These are phyloP conservation scores for Clarias laeviceps DNA, from an alignment of 2,797 vertebrate species.

Conservation along the genomic window DNA sequence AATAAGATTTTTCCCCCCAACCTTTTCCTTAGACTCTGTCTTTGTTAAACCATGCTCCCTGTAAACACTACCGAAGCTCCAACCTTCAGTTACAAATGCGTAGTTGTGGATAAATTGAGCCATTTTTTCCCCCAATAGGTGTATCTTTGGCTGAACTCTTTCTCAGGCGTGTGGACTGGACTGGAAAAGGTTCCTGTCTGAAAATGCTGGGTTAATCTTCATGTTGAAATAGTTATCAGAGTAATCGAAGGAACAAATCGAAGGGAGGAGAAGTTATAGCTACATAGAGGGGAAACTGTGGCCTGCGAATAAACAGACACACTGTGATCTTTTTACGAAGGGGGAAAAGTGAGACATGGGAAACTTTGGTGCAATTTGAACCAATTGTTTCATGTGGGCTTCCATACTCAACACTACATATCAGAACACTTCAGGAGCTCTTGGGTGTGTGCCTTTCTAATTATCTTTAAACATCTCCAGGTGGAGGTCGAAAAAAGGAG, in stretches of 20 bases:
- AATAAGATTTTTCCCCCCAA: not conserved
- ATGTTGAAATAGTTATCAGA: constrained; percentile 66
- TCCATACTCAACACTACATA: constrained; percentile 52
- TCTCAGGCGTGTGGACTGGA: constrained; percentile 5
- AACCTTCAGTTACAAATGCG: not conserved
- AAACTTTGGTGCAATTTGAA: constrained; percentile 56
- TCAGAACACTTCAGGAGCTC: constrained; percentile 49
- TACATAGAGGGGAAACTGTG: constrained; percentile 59
- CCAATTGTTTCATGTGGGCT: constrained; percentile 71
- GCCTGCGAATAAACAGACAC: constrained; percentile 61
- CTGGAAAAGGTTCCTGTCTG: constrained; percentile 26
- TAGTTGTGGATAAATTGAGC: constrained; percentile 4
- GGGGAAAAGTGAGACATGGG: constrained; percentile 60
- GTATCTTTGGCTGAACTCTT: constrained; percentile 24
- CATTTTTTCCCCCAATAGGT: not conserved
- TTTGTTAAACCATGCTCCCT: not conserved
- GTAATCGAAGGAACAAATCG: constrained; percentile 69
- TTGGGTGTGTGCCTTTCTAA: constrained; percentile 52
- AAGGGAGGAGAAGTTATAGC: constrained; percentile 62
- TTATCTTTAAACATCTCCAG: constrained; percentile 61
- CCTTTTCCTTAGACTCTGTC: not conserved
- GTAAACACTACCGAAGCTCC: not conserved
- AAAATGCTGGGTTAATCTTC: constrained; percentile 40
- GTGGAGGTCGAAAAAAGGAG: constrained; percentile 36
- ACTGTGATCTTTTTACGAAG: constrained; percentile 59